Conservation (phyloP, 1,140 invertebrate species). For the Danaus melanippus region DNA sequence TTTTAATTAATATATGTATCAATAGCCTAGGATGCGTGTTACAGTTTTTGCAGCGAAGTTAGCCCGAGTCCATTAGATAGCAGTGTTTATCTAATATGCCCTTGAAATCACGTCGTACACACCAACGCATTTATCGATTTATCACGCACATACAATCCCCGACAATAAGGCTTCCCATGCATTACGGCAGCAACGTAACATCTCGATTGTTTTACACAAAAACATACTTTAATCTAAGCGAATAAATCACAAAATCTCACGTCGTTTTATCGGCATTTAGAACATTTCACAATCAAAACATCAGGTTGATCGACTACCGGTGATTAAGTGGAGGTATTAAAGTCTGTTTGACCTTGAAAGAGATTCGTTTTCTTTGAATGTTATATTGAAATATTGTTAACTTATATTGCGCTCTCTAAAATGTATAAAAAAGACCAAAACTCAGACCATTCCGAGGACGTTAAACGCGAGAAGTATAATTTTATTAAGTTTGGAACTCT, state of each 20-base stretch:
- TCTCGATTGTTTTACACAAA: conserved; percentile 14
- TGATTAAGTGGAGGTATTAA: conserved; percentile 56
- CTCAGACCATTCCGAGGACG: too few relatives aligned
- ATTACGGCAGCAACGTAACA: conserved; percentile 30
- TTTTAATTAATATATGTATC: too few relatives aligned
- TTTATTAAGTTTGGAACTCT: too few relatives aligned
- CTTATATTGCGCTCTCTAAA: neutral
- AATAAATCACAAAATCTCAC: conserved; percentile 22
- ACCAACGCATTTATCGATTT: conserved; percentile 61
- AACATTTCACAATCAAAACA: neutral
- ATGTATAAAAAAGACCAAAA: too few relatives aligned
- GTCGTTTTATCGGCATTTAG: conserved; percentile 20
- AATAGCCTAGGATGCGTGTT: too few relatives aligned
- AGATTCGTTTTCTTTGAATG: conserved; percentile 36
- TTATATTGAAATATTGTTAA: conserved; percentile 12
- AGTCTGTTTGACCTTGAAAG: conserved; percentile 31
- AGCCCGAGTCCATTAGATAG: too few relatives aligned
- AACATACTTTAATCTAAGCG: conserved; percentile 18
- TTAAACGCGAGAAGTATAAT: too few relatives aligned
- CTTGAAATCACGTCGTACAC: conserved; percentile 42
- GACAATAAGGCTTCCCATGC: conserved; percentile 52
- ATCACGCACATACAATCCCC: conserved; percentile 48
- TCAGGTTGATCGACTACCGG: conserved; percentile 22
- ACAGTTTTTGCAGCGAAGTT: too few relatives aligned
- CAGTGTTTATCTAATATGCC: conserved; percentile 30